These are phyloP conservation scores for Apamea monoglypha DNA, from an alignment of 2,888 invertebrate species.

Conservation along the genomic window DNA sequence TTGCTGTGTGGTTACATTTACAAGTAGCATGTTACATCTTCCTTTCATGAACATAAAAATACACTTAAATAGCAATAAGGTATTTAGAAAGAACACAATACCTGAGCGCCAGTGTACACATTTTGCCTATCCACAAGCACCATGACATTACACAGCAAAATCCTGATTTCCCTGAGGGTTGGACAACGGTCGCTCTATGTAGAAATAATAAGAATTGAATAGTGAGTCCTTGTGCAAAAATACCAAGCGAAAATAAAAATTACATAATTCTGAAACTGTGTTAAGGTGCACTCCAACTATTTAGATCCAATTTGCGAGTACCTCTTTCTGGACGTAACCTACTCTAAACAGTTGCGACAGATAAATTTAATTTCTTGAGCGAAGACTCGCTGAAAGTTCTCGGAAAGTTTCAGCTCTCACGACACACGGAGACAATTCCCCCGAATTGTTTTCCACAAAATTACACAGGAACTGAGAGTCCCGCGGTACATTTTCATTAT, in stretches of 20 bases:
- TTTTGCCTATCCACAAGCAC: slow-evolving; percentile 34
- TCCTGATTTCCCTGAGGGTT: slow-evolving; percentile 54
- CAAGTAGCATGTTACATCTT: neutral
- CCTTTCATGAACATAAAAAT: neutral
- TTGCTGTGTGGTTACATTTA: slow-evolving; percentile 3
- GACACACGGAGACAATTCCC: slow-evolving; percentile 73
- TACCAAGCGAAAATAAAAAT: slow-evolving; percentile 21
- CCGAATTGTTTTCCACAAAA: slow-evolving; percentile 78
- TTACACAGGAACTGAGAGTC: slow-evolving; percentile 72
- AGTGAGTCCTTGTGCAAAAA: neutral
- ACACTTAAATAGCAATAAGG: neutral
- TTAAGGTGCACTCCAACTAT: slow-evolving; percentile 69
- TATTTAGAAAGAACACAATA: slow-evolving; percentile 3
- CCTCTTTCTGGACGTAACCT: slow-evolving; percentile 74
- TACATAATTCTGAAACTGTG: neutral
- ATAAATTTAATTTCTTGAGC: slow-evolving; percentile 77
- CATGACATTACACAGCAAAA: slow-evolving; percentile 56
- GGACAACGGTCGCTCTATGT: slow-evolving; percentile 48
- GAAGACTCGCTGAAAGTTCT: slow-evolving; percentile 71
- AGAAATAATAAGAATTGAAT: slow-evolving; percentile 47
- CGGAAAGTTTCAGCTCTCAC: slow-evolving; percentile 67
- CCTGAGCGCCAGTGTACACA: neutral
- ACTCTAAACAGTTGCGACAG: slow-evolving; percentile 65
- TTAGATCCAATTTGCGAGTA: slow-evolving; percentile 76
- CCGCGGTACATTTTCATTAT: slow-evolving; percentile 84